These are phyloP conservation scores for Erethizon dorsatum DNA, from an alignment of 2,797 vertebrate species.

Conservation along the genomic window DNA sequence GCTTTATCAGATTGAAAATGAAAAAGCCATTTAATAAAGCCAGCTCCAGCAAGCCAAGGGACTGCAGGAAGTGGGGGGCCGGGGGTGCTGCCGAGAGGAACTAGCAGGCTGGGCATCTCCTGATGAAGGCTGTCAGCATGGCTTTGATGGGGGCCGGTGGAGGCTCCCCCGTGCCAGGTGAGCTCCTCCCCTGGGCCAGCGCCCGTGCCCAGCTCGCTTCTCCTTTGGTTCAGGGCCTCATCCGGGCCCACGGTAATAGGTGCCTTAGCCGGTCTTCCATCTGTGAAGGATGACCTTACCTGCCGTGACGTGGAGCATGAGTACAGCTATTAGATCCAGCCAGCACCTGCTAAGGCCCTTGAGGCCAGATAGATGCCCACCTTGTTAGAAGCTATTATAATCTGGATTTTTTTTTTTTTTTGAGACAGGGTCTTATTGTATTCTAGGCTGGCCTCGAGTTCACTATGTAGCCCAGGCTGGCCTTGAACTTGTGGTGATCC, in stretches of 20 bases:
- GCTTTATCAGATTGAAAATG: conserved; percentile 72
- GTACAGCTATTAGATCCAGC: not conserved
- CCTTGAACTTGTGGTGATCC: not conserved
- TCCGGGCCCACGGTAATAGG: not conserved
- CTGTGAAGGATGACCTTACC: not conserved
- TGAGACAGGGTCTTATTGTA: not conserved
- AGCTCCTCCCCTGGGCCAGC: not conserved
- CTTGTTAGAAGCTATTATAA: not conserved
- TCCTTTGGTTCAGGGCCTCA: not conserved
- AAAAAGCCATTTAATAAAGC: conserved; percentile 47
- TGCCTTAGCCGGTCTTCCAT: not conserved
- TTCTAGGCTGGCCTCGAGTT: not conserved
- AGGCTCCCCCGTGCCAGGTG: not conserved
- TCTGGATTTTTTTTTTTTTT: not conserved
- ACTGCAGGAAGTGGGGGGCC: not conserved
- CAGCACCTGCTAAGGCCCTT: not conserved
- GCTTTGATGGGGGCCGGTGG: not conserved
- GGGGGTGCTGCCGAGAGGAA: conserved; percentile 12
- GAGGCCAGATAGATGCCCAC: not conserved
- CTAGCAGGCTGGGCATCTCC: conserved; percentile 52
- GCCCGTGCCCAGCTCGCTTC: not conserved
- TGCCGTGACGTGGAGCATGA: accelerated
- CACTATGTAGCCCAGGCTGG: not conserved
- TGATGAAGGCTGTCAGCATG: conserved; percentile 4
- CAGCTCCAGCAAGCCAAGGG: conserved; percentile 37